Base-by-base conservation (phyloP, 1,140 invertebrate species). In the Watersipora subatra region DNA sequence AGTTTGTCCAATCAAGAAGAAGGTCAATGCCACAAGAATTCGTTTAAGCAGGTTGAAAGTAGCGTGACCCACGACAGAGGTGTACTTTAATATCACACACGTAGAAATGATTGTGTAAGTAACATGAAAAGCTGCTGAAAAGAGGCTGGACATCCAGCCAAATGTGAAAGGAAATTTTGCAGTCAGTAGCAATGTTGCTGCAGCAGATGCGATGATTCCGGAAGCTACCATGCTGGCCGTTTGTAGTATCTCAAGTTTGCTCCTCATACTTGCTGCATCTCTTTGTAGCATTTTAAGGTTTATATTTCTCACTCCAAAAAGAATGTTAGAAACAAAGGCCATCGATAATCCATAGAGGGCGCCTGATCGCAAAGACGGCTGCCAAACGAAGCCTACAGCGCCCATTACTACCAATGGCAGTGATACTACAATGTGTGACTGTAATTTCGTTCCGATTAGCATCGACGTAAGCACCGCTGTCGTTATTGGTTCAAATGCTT, bases 21-120 rank as follows among this genome's bases (percentile, higher is more conserved):
- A 69, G 20, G 67, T 17, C 20, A 66, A n/a, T 1, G 68, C 69
- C 55, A 71, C 66, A 7, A 67, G 28, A 1, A 71, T 46, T 28
- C 70, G 57, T 56, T 71, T 70, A 24, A 70, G 57, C 34, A 71
- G 61, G 66, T 71, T 71, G 58, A 62, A 58, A 1, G 68, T 63
- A 29, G 70, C 61, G 58, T 71, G 70, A 24, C 66, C 64, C 15
- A 71, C 61, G 3, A 70, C 70, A 1, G 64, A 61, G 62, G 68
- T 67, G 34, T 59, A 63, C 26, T 61, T 66, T 0, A 71, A 62
- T 1, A 71, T 62, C 22, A 71, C 55, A 29, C 55, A 64, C 19
- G 67, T 71, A 0, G 69, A 70, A 2, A 71, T 65, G 46, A 67
- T 65, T 15, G 67, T 67, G 63, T 71, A 71, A 17, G 56, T 58